phyloP scores from a whole-genome alignment of 2,888 invertebrate genomes.

The Bimastos eiseni region DNA sequence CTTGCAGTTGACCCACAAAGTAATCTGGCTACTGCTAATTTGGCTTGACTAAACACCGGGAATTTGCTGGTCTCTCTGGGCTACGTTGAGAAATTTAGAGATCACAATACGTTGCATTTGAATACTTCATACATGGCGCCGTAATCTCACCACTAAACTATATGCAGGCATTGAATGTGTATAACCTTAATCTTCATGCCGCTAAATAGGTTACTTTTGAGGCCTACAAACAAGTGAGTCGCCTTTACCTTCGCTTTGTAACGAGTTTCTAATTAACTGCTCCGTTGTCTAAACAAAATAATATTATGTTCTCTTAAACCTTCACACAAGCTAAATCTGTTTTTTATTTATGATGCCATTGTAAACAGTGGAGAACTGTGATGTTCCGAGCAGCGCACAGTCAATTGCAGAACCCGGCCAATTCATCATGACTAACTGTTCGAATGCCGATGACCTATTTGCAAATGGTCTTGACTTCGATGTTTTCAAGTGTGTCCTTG shows the following conservation, averaged over 20 bases:
- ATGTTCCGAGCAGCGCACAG: not conserved
- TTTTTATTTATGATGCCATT: not conserved
- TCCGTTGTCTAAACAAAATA: too few species aligned
- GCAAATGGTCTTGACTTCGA: not conserved
- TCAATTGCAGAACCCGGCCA: not conserved
- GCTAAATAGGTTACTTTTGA: not conserved
- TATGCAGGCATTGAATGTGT: not conserved
- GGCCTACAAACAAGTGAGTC: not conserved
- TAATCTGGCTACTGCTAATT: not conserved
- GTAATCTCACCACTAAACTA: not conserved
- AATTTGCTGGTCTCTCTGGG: not conserved
- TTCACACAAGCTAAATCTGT: not conserved
- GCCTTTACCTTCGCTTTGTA: not conserved
- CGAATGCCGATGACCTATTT: not conserved
- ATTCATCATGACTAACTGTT: not conserved
- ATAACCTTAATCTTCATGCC: not conserved
- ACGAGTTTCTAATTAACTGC: not conserved
- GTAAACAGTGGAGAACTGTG: not conserved
- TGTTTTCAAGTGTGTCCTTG: not conserved
- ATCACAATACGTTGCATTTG: not conserved
- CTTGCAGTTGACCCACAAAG: not conserved
- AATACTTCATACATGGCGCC: not conserved
- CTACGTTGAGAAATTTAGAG: not conserved
- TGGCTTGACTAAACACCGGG: not conserved
- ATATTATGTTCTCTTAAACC: not conserved